A percentile compares a stretch with the other conserved stretches of the same genome.
These are phyloP conservation scores for Phaethon lepturus DNA, from an alignment of 2,113 vertebrate genomes.

Conservation along the genomic window DNA sequence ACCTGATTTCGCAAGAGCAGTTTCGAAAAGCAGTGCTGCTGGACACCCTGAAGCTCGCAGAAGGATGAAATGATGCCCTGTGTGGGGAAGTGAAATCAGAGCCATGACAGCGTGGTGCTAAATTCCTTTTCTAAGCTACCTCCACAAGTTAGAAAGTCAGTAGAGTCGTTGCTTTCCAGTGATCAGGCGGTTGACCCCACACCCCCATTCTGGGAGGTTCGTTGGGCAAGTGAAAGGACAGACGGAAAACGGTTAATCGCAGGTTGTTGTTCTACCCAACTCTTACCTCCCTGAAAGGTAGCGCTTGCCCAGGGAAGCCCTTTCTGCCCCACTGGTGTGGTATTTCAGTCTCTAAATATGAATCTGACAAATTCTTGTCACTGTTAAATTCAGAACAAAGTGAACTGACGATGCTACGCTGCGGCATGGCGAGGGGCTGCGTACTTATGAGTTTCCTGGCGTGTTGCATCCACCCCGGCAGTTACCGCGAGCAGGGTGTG, in stretches of 20 bases:
- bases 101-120: not conserved
- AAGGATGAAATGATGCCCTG: not conserved
- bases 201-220: not conserved
- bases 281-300: not conserved
- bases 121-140: not conserved
- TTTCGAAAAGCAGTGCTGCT: accelerated
- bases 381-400: no score
- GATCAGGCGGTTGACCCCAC: not conserved
- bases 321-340: accelerated
- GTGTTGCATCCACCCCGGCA: accelerated
- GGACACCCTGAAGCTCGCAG: not conserved
- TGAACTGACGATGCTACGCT: accelerated
- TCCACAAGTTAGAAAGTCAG: not conserved
- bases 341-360: not conserved
- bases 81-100: not conserved
- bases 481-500: accelerated
- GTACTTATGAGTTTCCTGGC: accelerated
- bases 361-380: accelerated
- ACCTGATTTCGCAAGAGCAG: not conserved
- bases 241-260: accelerated
- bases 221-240: not conserved
- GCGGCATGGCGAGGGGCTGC: accelerated
- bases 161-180: not conserved
- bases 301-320: not conserved
- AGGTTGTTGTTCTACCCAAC: accelerated